Conservation (phyloP, 2,113 vertebrate genomes). For the Myodes glareolus region DNA sequence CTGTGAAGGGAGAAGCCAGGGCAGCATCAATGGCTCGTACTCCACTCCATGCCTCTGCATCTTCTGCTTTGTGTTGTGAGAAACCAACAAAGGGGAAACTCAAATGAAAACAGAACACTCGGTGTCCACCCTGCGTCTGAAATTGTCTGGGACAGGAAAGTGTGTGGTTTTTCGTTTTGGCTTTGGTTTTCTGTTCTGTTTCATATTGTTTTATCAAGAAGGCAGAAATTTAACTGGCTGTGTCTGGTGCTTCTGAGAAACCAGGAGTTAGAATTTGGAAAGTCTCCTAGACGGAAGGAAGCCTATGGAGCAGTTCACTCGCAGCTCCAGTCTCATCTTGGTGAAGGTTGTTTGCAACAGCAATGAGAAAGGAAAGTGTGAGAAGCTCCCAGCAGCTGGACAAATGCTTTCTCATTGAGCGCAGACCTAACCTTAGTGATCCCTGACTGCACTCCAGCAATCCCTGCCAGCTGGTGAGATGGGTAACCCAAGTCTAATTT, state of each 20-base stretch:
- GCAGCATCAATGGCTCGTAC: background rate
- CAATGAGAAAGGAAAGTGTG: background rate
- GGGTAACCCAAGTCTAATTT: background rate
- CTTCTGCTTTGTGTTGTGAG: conserved; percentile 28
- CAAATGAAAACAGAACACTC: conserved; percentile 57
- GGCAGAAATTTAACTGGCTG: background rate
- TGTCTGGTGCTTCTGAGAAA: background rate
- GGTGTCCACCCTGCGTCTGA: conserved; percentile 11
- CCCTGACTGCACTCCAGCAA: fast-evolving
- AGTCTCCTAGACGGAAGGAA: background rate
- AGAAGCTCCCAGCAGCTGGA: background rate
- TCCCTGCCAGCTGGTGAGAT: background rate
- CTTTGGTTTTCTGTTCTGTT: no score
- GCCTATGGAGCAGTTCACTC: background rate
- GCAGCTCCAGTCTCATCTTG: background rate
- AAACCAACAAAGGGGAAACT: conserved; percentile 48
- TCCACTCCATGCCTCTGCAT: background rate
- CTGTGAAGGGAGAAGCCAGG: conserved; percentile 53
- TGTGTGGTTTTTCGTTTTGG: background rate
- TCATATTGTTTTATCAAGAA: background rate
- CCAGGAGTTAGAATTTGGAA: background rate
- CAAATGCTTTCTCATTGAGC: background rate
- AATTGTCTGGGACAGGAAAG: background rate
- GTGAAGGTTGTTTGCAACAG: background rate
- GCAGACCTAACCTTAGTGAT: background rate